phyloP scores from a whole-genome alignment of 2,113 vertebrate species.

The Psilopogon haemacephalus region DNA sequence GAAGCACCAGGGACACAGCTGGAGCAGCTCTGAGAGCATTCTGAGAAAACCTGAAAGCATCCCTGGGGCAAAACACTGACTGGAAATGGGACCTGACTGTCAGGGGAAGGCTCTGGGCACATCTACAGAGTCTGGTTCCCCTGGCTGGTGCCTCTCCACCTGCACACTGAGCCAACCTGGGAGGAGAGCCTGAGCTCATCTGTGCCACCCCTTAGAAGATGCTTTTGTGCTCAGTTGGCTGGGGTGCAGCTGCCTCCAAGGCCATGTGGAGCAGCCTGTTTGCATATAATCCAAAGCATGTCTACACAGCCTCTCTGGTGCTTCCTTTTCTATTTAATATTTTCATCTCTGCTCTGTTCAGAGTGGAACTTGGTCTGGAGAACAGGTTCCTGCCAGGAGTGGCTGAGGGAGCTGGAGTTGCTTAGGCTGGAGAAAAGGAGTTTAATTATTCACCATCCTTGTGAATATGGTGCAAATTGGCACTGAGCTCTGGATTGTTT shows the following conservation, averaged over 20 bases:
- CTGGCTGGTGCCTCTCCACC: neutral
- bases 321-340: neutral
- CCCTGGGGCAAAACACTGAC: neutral
- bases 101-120: neutral
- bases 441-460: neutral
- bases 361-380: neutral
- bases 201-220: neutral
- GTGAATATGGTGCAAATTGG: neutral
- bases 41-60: neutral
- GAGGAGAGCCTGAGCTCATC: neutral
- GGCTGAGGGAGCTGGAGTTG: too few relatives aligned
- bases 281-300: neutral
- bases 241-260: neutral
- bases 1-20: neutral
- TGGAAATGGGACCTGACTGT: neutral
- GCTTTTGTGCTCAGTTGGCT: neutral
- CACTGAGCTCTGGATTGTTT: neutral
- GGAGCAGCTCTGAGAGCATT: neutral
- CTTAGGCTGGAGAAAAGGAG: too few relatives aligned
- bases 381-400: neutral
- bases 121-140: neutral
- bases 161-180: accelerated
- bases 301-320: neutral
- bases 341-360: neutral
- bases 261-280: neutral